These are phyloP conservation scores for Drosophila colorata DNA, from an alignment of 2,888 invertebrate genomes.

Conservation along the genomic window DNA sequence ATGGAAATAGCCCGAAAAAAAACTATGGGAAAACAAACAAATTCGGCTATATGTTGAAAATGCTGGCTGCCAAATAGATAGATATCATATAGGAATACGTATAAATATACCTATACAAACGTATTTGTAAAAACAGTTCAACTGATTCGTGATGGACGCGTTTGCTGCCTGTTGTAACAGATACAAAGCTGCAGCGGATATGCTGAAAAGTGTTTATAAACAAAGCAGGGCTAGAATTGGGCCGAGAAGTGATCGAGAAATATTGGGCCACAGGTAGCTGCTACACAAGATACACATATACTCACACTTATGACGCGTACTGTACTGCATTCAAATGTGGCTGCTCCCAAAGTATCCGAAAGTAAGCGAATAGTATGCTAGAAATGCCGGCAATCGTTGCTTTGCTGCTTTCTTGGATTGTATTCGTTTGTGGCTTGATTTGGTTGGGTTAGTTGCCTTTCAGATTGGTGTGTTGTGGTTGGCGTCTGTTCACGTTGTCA, in stretches of 20 bases:
- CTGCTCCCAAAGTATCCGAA: slow-evolving; percentile 41
- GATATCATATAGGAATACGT: slow-evolving; percentile 8
- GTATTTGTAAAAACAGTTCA: slow-evolving; percentile 15
- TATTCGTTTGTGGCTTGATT: not conserved
- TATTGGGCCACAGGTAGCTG: slow-evolving; percentile 8
- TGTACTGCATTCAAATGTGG: slow-evolving; percentile 56
- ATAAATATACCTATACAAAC: slow-evolving; percentile 4
- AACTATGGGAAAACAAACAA: slow-evolving; percentile 52
- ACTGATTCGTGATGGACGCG: slow-evolving; percentile 32
- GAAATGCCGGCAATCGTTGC: slow-evolving; percentile 34
- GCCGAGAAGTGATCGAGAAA: slow-evolving; percentile 30
- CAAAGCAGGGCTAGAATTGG: slow-evolving; percentile 42
- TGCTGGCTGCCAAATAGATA: slow-evolving; percentile 45
- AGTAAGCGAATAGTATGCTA: slow-evolving; percentile 37
- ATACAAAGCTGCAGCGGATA: slow-evolving; percentile 47
- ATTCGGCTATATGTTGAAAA: slow-evolving; percentile 45
- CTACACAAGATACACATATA: slow-evolving; percentile 15
- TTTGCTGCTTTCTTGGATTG: slow-evolving; percentile 18
- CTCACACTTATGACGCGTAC: slow-evolving; percentile 73
- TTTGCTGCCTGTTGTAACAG: slow-evolving; percentile 39
- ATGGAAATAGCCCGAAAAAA: slow-evolving; percentile 39
- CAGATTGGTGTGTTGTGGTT: slow-evolving; percentile 45
- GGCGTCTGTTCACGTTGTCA: slow-evolving; percentile 61
- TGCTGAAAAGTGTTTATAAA: slow-evolving; percentile 65
- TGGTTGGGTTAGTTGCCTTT: slow-evolving; percentile 6